A percentile compares a stretch with the other conserved stretches of the same genome.
phyloP scores from a whole-genome alignment of 2,797 vertebrate species.

The Buceros bicornis region DNA sequence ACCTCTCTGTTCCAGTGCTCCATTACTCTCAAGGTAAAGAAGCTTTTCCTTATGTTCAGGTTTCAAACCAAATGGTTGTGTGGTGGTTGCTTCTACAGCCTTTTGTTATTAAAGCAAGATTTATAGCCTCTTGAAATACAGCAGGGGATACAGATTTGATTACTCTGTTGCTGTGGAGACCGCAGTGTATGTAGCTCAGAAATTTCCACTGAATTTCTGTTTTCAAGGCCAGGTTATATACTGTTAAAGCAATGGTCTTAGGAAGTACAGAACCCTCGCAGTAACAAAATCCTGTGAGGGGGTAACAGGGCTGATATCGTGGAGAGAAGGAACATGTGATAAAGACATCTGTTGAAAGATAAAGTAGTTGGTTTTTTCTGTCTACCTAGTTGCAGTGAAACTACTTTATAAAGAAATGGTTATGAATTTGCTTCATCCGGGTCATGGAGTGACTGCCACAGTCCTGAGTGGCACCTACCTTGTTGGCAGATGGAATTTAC shows the following conservation, averaged over 20 bases:
- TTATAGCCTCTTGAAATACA: slow-evolving; percentile 8
- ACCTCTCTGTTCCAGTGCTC: no score
- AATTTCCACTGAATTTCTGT: background rate
- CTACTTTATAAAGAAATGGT: background rate
- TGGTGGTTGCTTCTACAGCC: background rate
- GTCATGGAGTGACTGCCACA: background rate
- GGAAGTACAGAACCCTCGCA: background rate
- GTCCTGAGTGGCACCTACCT: background rate
- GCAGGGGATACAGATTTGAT: background rate
- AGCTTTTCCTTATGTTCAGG: no score
- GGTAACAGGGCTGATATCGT: background rate
- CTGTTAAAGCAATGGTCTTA: background rate
- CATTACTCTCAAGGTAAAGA: no score
- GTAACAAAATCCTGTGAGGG: background rate
- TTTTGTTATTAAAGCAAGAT: background rate
- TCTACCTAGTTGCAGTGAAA: background rate
- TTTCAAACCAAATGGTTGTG: background rate
- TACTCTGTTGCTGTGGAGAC: slow-evolving; percentile 28
- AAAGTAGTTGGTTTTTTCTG: background rate
- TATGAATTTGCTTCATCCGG: background rate
- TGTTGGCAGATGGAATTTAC: background rate
- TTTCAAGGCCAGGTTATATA: background rate
- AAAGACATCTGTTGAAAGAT: background rate
- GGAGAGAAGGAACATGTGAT: background rate
- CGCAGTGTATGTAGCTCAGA: background rate